These are phyloP conservation scores for Salvelinus sp. DNA, from an alignment of 2,113 vertebrate species.

Conservation along the genomic window DNA sequence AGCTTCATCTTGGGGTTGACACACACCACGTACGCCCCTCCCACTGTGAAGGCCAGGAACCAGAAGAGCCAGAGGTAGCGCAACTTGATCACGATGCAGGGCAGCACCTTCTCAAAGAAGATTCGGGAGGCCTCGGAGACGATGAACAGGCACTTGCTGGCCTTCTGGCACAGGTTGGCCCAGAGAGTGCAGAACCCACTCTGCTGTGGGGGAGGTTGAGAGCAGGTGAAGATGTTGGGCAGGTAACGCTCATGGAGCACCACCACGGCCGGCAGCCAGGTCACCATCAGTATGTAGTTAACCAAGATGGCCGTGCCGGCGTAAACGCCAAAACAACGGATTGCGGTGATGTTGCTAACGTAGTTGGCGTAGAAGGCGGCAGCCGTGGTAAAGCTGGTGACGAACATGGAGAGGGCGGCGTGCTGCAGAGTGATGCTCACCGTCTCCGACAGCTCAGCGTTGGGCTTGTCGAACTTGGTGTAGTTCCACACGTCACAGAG, in stretches of 20 bases:
- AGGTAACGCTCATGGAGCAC: slow-evolving; percentile 94
- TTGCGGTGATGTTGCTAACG: slow-evolving; percentile 97
- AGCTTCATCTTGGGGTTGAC: slow-evolving; percentile 96
- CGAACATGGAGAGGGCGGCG: slow-evolving; percentile 96
- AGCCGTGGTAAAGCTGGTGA: slow-evolving; percentile 97
- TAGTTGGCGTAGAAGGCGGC: slow-evolving; percentile 98
- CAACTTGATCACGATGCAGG: slow-evolving; percentile 92
- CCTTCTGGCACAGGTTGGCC: slow-evolving; percentile 76
- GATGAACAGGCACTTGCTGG: slow-evolving; percentile 77
- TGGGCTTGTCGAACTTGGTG: slow-evolving; percentile 89
- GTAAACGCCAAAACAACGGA: slow-evolving; percentile 95
- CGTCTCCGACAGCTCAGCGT: slow-evolving; percentile 80
- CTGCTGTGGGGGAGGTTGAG: slow-evolving; percentile 76
- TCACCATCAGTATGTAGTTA: slow-evolving; percentile 96
- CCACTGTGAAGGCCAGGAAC: slow-evolving; percentile 89
- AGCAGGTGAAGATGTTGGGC: slow-evolving; percentile 82
- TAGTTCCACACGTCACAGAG: slow-evolving; percentile 97
- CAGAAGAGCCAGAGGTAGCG: slow-evolving; percentile 95
- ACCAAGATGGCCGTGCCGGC: slow-evolving; percentile 95
- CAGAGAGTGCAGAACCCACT: slow-evolving; percentile 72
- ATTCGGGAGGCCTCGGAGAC: slow-evolving; percentile 86
- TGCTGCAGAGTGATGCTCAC: slow-evolving; percentile 88
- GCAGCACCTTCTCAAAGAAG: slow-evolving; percentile 95
- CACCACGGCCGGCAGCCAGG: slow-evolving; percentile 95
- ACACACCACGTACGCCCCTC: slow-evolving; percentile 93